A percentile compares a stretch with the other conserved stretches of the same genome.
Evolutionary conservation across 2,888 invertebrate genomes (phyloP).

Genomic region (Gandaritis pyraliata): DNA sequence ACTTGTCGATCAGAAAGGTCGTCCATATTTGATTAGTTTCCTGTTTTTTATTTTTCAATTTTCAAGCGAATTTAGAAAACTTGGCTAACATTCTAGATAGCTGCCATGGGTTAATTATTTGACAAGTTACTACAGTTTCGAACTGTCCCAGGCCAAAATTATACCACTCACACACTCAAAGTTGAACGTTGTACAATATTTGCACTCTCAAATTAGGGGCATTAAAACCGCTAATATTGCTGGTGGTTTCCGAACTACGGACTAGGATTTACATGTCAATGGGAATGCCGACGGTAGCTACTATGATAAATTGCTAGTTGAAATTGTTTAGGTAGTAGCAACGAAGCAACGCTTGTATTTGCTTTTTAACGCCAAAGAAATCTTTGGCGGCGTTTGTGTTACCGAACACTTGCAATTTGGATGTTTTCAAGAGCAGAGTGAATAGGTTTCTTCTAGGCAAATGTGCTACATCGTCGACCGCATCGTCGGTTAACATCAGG

Average conservation of each 20-base stretch:
- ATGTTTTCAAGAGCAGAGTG: too few relatives aligned
- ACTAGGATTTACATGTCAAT: conserved; percentile 37
- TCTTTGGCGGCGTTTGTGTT: too few relatives aligned
- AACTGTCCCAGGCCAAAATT: neutral
- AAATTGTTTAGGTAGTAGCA: neutral
- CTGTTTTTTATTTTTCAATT: too few relatives aligned
- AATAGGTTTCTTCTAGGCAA: too few relatives aligned
- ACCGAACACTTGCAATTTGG: too few relatives aligned
- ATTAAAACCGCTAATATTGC: conserved; percentile 33
- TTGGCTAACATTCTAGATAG: too few relatives aligned
- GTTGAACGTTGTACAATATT: conserved; percentile 30
- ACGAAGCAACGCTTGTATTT: neutral
- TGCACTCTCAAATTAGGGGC: conserved; percentile 26
- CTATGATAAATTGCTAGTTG: conserved; percentile 1
- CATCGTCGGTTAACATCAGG: too few relatives aligned
- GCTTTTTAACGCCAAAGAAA: too few relatives aligned
- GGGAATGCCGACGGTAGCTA: conserved; percentile 16
- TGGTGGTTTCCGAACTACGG: conserved; percentile 23
- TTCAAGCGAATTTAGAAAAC: too few relatives aligned
- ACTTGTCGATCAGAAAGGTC: too few relatives aligned
- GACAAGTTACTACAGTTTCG: neutral
- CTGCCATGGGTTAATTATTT: neutral
- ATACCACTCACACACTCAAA: conserved; percentile 7
- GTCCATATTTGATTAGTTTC: too few relatives aligned
- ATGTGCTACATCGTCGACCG: too few relatives aligned